A percentile compares a stretch with the other conserved stretches of the same genome.
These are phyloP conservation scores for Sapayoa aenigma DNA, from an alignment of 2,113 vertebrate species.

Conservation along the genomic window DNA sequence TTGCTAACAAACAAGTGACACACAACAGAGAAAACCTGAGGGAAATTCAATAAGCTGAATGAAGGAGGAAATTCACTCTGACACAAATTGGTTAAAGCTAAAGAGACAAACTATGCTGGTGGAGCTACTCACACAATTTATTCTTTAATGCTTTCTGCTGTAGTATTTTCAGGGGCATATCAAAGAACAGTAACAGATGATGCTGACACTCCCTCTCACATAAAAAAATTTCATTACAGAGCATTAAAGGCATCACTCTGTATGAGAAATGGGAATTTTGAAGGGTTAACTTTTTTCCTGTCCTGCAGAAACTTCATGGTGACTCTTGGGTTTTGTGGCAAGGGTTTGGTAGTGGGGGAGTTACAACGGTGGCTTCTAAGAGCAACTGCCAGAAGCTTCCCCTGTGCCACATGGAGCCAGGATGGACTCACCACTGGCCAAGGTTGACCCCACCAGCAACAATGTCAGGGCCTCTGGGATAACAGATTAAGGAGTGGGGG, in stretches of 20 bases:
- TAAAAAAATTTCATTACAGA: slow-evolving; percentile 68
- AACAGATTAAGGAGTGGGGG: neutral
- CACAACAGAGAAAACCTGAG: neutral
- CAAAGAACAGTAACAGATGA: slow-evolving; percentile 60
- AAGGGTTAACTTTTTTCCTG: slow-evolving; percentile 1
- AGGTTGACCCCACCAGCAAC: neutral
- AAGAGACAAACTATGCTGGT: slow-evolving; percentile 8
- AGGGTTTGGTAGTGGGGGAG: neutral
- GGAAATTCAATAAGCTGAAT: neutral
- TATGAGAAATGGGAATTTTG: slow-evolving; percentile 64
- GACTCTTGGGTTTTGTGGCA: neutral
- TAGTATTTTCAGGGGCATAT: slow-evolving; percentile 59
- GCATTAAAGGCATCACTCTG: slow-evolving; percentile 59
- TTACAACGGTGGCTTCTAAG: neutral
- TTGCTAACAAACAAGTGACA: neutral
- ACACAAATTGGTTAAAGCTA: slow-evolving; percentile 23
- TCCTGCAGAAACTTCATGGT: slow-evolving; percentile 19
- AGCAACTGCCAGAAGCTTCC: neutral
- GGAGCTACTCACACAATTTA: slow-evolving; percentile 24
- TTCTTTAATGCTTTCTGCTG: slow-evolving; percentile 67
- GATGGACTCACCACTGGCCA: neutral
- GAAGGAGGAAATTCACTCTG: slow-evolving; percentile 3
- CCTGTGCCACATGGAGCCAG: neutral
- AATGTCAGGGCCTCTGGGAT: neutral
- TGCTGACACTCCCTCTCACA: slow-evolving; percentile 59